Conservation (phyloP, 2,113 vertebrate species). For the Cyanoderma ruficeps region DNA sequence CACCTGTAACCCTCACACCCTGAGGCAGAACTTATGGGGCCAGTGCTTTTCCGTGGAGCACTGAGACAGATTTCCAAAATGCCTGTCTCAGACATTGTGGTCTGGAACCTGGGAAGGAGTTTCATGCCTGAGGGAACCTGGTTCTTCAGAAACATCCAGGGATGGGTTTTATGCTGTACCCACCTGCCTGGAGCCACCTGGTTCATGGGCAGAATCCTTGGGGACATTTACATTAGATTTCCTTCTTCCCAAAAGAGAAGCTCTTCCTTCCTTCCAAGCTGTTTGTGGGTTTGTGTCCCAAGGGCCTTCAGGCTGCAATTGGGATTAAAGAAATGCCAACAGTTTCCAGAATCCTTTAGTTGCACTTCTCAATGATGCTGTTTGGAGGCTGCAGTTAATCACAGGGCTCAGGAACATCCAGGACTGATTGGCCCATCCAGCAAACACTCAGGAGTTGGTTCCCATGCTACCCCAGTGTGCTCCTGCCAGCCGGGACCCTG, state of each 20-base stretch:
- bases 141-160: not conserved
- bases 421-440: not conserved
- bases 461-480: not conserved
- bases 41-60: not conserved
- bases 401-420: not conserved
- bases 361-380: rapidly evolving
- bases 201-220: rapidly evolving
- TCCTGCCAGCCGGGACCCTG: not conserved
- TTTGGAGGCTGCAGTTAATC: not conserved
- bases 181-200: not conserved
- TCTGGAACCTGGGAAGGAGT: not conserved
- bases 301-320: not conserved
- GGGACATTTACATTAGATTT: not conserved
- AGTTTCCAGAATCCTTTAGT: not conserved
- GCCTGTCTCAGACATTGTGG: not conserved
- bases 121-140: not conserved
- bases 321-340: not conserved
- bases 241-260: not conserved
- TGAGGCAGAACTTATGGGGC: rapidly evolving
- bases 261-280: not conserved
- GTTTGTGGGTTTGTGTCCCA: not conserved
- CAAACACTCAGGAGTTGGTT: not conserved
- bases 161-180: not conserved
- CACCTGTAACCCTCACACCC: not conserved
- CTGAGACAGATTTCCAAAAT: not conserved